Conservation (phyloP, 1,140 invertebrate species). For the Apis florea region DNA sequence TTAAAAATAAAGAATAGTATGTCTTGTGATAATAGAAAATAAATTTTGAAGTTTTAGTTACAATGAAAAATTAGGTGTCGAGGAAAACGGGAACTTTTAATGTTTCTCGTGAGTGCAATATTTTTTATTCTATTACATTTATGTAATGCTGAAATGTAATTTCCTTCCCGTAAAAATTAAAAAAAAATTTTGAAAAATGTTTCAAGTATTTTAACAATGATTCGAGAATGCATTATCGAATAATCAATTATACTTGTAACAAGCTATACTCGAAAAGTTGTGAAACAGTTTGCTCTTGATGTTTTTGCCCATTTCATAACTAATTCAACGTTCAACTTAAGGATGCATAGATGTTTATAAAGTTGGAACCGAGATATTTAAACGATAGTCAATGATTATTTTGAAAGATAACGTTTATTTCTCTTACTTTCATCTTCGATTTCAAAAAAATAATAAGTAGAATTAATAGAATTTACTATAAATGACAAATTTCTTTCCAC, state of each 20-base stretch:
- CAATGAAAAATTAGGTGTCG: no score
- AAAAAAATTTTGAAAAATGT: neutral
- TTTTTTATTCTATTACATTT: neutral
- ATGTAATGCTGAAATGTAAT: neutral
- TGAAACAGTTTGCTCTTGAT: constrained; percentile 1
- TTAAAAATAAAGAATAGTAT: no score
- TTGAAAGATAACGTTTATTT: neutral
- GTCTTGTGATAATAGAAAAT: no score
- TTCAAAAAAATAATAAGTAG: neutral
- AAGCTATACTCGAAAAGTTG: constrained; percentile 2
- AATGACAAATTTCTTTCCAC: no score
- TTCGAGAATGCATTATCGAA: neutral
- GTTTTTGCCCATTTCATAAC: constrained; percentile 5
- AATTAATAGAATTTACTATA: no score
- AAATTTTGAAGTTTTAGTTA: no score
- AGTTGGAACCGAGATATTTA: neutral
- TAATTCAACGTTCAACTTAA: neutral
- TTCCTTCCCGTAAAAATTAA: neutral
- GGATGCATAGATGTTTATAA: constrained; percentile 9
- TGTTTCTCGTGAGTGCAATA: neutral
- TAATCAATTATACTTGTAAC: neutral
- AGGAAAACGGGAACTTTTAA: no score
- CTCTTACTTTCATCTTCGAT: neutral
- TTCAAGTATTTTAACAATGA: neutral
- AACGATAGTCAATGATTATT: neutral